phyloP scores from a whole-genome alignment of 2,888 invertebrate genomes.

The Chymomyza procnemis region DNA sequence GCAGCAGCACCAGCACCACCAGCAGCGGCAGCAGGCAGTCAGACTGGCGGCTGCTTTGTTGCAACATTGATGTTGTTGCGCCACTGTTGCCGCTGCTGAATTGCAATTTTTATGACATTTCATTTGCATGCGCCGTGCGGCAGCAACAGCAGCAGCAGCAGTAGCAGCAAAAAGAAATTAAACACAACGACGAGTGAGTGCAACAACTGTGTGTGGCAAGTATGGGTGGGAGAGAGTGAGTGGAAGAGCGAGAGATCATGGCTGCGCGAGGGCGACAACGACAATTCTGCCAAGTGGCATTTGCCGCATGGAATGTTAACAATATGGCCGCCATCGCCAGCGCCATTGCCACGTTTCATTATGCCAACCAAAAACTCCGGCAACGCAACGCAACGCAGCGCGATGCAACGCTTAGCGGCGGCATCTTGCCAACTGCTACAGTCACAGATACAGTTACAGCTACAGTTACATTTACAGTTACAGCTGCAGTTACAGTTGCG shows the following conservation, averaged over 20 bases:
- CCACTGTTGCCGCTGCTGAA: slow-evolving; percentile 37
- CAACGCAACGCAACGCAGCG: too few relatives aligned
- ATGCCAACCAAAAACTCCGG: neutral
- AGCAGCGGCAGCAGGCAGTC: slow-evolving; percentile 25
- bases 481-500: neutral
- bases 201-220: slow-evolving; percentile 1
- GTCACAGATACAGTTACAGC: too few relatives aligned
- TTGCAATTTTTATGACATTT: slow-evolving; percentile 62
- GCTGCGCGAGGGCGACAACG: slow-evolving; percentile 24
- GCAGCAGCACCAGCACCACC: neutral
- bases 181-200: slow-evolving; percentile 40
- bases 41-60: slow-evolving; percentile 11
- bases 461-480: neutral
- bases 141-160: slow-evolving; percentile 4
- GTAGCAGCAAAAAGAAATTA: slow-evolving; percentile 57
- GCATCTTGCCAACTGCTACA: neutral
- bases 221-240: neutral
- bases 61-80: slow-evolving; percentile 38
- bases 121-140: slow-evolving; percentile 50
- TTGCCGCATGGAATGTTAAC: slow-evolving; percentile 47
- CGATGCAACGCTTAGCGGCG: neutral
- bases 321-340: slow-evolving; percentile 39
- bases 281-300: slow-evolving; percentile 17
- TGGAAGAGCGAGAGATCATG: neutral
- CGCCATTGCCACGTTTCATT: slow-evolving; percentile 10